Evolutionary conservation across 2,113 vertebrate species (phyloP).

Genomic region (Pterophyllum scalare): DNA sequence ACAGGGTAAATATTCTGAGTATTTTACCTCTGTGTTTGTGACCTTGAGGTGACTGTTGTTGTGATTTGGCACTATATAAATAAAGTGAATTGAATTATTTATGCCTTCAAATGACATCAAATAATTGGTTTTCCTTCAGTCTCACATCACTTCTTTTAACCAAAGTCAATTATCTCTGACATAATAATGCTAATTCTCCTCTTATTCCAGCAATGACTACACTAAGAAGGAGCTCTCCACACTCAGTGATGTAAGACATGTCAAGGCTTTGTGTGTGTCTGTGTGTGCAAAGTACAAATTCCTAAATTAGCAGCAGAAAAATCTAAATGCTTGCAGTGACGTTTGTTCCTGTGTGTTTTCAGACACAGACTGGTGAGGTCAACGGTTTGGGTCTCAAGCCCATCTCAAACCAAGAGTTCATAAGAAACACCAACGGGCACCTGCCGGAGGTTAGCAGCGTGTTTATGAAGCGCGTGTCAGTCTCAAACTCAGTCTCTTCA

Average conservation of each 20-base stretch:
- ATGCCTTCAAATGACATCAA: background rate
- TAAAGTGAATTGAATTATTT: background rate
- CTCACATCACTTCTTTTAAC: background rate
- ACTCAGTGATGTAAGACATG: slow-evolving; percentile 84
- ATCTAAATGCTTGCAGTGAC: background rate
- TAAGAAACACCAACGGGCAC: slow-evolving; percentile 80
- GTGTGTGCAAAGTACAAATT: background rate
- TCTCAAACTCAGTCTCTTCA: no score
- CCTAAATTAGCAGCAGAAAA: background rate
- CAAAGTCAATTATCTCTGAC: background rate
- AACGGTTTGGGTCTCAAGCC: slow-evolving; percentile 81
- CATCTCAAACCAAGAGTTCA: slow-evolving; percentile 66
- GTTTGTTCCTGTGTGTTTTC: background rate
- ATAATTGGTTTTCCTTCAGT: background rate
- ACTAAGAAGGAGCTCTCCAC: slow-evolving; percentile 80
- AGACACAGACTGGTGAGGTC: slow-evolving; percentile 67
- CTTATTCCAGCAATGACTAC: slow-evolving; percentile 71
- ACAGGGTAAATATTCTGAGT: background rate
- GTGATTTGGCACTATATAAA: no score
- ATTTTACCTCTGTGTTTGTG: background rate
- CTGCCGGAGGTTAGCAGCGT: slow-evolving; percentile 83
- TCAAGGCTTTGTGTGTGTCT: fast-evolving
- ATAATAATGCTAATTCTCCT: background rate
- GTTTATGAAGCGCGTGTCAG: background rate
- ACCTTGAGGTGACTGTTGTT: no score